Evolutionary conservation across 1,140 invertebrate genomes (phyloP), one percentile per base, ranked within the genome.

Genomic region (Asobara japonica): DNA sequence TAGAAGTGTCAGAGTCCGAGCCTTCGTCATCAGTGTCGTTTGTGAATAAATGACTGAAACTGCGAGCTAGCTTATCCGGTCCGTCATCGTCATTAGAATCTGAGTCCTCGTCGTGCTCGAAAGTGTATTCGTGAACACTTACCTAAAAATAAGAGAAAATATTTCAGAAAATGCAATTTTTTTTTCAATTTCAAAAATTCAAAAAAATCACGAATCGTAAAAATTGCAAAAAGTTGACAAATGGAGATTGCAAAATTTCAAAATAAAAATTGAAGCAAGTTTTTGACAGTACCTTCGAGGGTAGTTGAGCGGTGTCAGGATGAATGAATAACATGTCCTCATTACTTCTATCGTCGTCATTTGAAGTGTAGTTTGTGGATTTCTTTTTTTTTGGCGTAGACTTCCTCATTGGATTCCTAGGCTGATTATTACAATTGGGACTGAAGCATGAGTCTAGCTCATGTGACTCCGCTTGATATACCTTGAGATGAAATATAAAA

Each of bases 41-140:
- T 33, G 92, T 93, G 83, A 95, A 94, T 69, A 95, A 86, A 85
- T 94, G 92, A 65, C 91, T 91, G 73, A 94, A 92, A 36, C 92
- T 92, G 60, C 89, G 90, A 0, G 91, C 90, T 36, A 94, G 83
- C 83, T 93, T 94, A 75, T 93, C 92, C 0, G 78, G 79, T 48
- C 89, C 90, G 74, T 91, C 92, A 73, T 95, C 94, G 76, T 93
- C 93, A 76, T 96, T 94, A 0, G 93, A 94, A 83, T 95, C 94
- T 0, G 93, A 94, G 73, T 94, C 93, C 64, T 91, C 90, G 76
- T 93, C 88, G 76, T 93, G 89, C 4, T 89, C 88, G 5, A 80
- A 81, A 41, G 69, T 81, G 20, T 81, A 80, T 73, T 75, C 73
- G 16, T 71, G 65, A 25, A 67, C 79, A 61, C 76, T 85, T 31